phyloP scores from a whole-genome alignment of 2,797 vertebrate species.

The Pampus argenteus region DNA sequence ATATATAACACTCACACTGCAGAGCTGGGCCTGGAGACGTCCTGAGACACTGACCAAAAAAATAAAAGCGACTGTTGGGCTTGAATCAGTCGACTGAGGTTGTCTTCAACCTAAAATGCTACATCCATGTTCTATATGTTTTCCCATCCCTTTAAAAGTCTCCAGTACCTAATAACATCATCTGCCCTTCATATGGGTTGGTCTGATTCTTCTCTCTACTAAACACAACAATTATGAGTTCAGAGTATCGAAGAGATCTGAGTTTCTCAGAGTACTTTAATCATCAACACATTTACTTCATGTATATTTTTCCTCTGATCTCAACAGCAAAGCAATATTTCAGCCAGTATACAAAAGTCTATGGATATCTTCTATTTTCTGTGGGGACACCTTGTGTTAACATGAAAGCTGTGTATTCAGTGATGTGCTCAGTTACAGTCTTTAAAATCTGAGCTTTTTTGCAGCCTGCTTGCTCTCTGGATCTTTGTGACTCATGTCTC shows the following conservation, averaged over 20 bases:
- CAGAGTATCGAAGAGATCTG: conserved; percentile 1
- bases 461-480: not conserved
- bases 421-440: not conserved
- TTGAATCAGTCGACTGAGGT: too few relatives aligned
- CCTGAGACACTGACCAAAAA: too few relatives aligned
- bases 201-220: not conserved
- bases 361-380: conserved; percentile 22
- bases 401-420: conserved; percentile 9
- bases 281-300: conserved; percentile 5
- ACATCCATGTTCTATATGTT: too few relatives aligned
- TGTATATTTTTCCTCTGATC: not conserved
- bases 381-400: conserved; percentile 4
- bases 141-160: too few relatives aligned
- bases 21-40: too few relatives aligned
- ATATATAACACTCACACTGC: too few relatives aligned
- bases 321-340: conserved; percentile 1
- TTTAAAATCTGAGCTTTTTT: conserved; percentile 4
- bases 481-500: conserved; percentile 13
- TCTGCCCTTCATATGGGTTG: too few relatives aligned
- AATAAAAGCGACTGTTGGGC: too few relatives aligned
- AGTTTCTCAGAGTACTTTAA: conserved; percentile 9
- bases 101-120: too few relatives aligned
- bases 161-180: too few relatives aligned
- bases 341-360: not conserved
- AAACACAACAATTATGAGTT: not conserved